Base-by-base conservation (phyloP, 2,113 vertebrate genomes). In the Nicator chloris region DNA sequence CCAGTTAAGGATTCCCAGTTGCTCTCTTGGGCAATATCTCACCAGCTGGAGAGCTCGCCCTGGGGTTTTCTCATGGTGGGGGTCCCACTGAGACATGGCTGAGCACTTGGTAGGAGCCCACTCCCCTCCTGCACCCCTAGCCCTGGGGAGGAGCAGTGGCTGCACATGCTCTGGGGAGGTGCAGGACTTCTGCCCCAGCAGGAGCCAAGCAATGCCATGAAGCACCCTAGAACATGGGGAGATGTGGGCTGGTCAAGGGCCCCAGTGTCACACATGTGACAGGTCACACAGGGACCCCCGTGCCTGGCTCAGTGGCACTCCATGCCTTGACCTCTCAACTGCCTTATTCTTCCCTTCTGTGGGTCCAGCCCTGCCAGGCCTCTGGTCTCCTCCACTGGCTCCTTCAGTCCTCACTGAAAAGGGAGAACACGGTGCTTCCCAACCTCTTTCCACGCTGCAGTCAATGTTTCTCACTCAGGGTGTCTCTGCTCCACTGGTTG, bases 281-380 rank as follows among this genome's bases (percentile, higher is more conserved):
- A 37, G 31, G 16, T 71, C 66, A 49, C 13, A 7, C 2, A 2
- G 26, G 28, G 19, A 54, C 15, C 14, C 54, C 0, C 0, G 19
- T 42, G 37, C 40, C 42, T 2, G 2, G 33, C 1, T 3, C 16
- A 45, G 49, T 28, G 44, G 23, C 27, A 71, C 22, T 21, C 21
- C 3, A 4, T 7, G 16, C 23, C 51, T 71, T 26, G 9, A 42
- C 23, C 40, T 57, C 22, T 27, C 28, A 31, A 2, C 7, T 44
- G 68, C 9, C 30, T 57, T 72, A 18, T 47, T 26, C 28, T 68
- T 39, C 7, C 17, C 5, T 31, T 37, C 0, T 5, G 59, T 35
- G 30, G 21, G 37, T 65, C 20, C 23, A 61, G 53, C 49, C 22
- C 50, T 69, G 31, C 24, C 45, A 57, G 60, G 15, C 6, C 24